phyloP scores from a whole-genome alignment of 2,888 invertebrate species.

The Cepaea hortensis region DNA sequence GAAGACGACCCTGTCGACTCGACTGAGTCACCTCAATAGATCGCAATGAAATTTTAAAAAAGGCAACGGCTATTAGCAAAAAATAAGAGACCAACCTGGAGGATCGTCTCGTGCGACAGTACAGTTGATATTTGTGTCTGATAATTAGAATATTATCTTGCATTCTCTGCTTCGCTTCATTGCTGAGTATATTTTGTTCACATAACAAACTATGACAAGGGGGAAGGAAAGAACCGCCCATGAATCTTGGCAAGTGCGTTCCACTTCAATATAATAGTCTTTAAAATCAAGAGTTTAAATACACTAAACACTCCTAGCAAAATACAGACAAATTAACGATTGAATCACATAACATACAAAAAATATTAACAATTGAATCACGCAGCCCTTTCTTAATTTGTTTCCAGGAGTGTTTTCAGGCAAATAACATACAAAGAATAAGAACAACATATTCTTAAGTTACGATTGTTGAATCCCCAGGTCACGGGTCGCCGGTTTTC shows the following conservation, averaged over 20 bases:
- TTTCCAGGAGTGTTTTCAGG: slow-evolving; percentile 5
- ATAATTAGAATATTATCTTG: too few species aligned
- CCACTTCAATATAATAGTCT: background rate
- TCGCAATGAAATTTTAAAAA: too few species aligned
- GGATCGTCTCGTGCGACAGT: too few species aligned
- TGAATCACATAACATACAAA: background rate
- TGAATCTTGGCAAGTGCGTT: background rate
- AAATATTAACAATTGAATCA: background rate
- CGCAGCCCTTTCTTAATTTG: background rate
- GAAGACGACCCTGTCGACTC: too few species aligned
- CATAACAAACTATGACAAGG: too few species aligned
- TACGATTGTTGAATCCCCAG: background rate
- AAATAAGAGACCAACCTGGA: too few species aligned
- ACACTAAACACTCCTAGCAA: background rate
- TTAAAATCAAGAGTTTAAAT: background rate
- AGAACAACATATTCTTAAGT: background rate
- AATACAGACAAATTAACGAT: background rate
- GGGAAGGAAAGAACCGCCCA: background rate
- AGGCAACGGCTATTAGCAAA: too few species aligned
- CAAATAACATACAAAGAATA: background rate
- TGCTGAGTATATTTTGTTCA: too few species aligned
- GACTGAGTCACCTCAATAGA: too few species aligned
- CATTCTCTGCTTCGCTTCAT: too few species aligned
- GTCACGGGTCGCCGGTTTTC: background rate
- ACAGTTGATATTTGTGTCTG: too few species aligned